phyloP scores from a whole-genome alignment of 1,140 invertebrate species.

The Drosophila paulistorum region DNA sequence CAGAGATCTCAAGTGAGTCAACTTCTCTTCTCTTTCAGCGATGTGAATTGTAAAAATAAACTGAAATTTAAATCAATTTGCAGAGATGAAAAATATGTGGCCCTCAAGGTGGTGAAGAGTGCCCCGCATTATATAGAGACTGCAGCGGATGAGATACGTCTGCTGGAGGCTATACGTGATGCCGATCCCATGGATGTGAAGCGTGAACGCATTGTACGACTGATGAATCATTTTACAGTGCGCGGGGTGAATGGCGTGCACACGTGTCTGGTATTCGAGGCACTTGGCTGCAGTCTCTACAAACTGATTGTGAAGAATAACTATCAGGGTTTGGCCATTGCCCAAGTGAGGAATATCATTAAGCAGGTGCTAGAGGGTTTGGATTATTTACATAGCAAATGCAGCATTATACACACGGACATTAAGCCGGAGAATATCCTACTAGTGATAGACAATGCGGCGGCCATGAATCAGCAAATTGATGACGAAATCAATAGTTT shows the following conservation, averaged over 20 bases:
- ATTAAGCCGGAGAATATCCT: conserved; percentile 99
- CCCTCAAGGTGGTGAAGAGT: conserved; percentile 99
- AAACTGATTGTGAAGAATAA: conserved; percentile 99
- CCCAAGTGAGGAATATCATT: conserved; percentile 97
- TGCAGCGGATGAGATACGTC: conserved; percentile 98
- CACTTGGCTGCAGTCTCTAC: conserved; percentile 97
- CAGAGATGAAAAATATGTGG: conserved; percentile 95
- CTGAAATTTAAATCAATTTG: not conserved
- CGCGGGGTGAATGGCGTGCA: conserved; percentile 97
- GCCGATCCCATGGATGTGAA: conserved; percentile 94
- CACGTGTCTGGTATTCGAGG: conserved; percentile 99
- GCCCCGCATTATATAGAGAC: conserved; percentile 99
- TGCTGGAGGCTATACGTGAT: conserved; percentile 96
- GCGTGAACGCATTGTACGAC: conserved; percentile 97
- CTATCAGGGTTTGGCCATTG: conserved; percentile 97
- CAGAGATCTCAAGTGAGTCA: conserved; percentile 90
- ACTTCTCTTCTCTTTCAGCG: no score
- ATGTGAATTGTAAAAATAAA: not conserved
- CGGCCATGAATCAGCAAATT: conserved; percentile 94
- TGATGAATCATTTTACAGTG: conserved; percentile 99
- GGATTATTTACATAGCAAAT: conserved; percentile 98
- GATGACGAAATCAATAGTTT: conserved; percentile 92
- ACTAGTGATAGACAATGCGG: conserved; percentile 92
- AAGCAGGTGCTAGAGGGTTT: conserved; percentile 96
- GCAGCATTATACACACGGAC: conserved; percentile 99